Evolutionary conservation across 2,113 vertebrate genomes (phyloP).

Genomic region (Amphilophus citrinellus): DNA sequence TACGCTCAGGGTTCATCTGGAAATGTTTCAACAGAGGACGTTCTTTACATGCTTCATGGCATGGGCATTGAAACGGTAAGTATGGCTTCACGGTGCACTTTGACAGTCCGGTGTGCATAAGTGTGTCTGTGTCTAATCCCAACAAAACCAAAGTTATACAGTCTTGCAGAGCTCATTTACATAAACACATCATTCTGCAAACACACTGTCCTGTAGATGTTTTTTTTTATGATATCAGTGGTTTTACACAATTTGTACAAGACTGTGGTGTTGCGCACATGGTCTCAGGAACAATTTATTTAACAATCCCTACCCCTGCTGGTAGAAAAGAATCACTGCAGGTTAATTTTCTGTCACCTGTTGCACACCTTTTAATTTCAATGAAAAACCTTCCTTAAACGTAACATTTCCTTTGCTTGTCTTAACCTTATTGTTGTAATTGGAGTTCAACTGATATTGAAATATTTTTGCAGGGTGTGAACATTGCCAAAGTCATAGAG

Average conservation of each 20-base stretch:
- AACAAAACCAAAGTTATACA: conserved; percentile 21
- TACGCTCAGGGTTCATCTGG: conserved; percentile 94
- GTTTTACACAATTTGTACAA: conserved; percentile 50
- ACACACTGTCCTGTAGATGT: conserved; percentile 48
- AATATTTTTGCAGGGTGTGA: conserved; percentile 85
- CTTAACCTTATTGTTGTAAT: not conserved
- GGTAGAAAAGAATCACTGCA: conserved; percentile 59
- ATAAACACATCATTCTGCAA: conserved; percentile 57
- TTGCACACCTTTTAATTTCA: not conserved
- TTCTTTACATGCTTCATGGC: conserved; percentile 94
- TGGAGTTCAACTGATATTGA: not conserved
- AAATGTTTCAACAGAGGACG: conserved; percentile 95
- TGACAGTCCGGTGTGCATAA: not conserved
- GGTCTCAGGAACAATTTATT: conserved; percentile 61
- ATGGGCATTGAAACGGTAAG: conserved; percentile 93
- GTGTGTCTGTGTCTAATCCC: conserved; percentile 37
- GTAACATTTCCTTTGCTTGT: not conserved
- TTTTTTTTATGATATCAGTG: conserved; percentile 62
- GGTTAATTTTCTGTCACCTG: conserved; percentile 8
- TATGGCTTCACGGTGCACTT: conserved; percentile 44
- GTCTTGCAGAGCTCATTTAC: conserved; percentile 38
- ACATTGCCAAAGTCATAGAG: conserved; percentile 89
- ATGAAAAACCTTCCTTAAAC: not conserved
- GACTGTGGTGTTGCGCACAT: conserved; percentile 8
- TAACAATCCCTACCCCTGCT: conserved; percentile 81